These are phyloP conservation scores for Bovichtus variegatus DNA, from an alignment of 2,797 vertebrate genomes.

Conservation along the genomic window DNA sequence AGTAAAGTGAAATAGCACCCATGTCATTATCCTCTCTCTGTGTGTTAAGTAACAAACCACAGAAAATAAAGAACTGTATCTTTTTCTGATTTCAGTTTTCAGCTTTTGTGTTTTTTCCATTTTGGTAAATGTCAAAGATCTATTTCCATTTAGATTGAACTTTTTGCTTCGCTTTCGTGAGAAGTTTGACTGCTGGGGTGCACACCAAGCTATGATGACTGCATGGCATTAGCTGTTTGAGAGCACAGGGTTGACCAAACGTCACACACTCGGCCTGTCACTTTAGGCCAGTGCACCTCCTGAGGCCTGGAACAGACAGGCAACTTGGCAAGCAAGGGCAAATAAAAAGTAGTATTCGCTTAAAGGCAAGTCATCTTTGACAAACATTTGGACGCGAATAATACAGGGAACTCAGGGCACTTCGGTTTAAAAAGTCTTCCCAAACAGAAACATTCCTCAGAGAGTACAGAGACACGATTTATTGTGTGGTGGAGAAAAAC, in stretches of 20 bases:
- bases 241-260: slow-evolving; percentile 24
- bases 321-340: slow-evolving; percentile 27
- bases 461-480: slow-evolving; percentile 13
- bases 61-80: slow-evolving; percentile 19
- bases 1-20: slow-evolving; percentile 42
- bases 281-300: slow-evolving; percentile 49
- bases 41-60: slow-evolving; percentile 17
- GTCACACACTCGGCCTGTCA: slow-evolving; percentile 27
- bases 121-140: slow-evolving; percentile 67
- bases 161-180: slow-evolving; percentile 31
- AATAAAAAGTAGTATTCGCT: slow-evolving; percentile 41
- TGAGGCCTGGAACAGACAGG: slow-evolving; percentile 30
- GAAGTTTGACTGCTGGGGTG: slow-evolving; percentile 10
- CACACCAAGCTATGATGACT: slow-evolving; percentile 21
- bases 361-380: slow-evolving; percentile 27
- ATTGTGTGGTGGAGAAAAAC: not conserved
- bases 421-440: slow-evolving; percentile 1
- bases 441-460: not conserved
- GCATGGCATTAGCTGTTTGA: slow-evolving; percentile 39
- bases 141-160: slow-evolving; percentile 71
- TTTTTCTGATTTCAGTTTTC: slow-evolving; percentile 28
- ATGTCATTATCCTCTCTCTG: slow-evolving; percentile 55
- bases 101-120: slow-evolving; percentile 31
- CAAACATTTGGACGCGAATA: slow-evolving; percentile 10
- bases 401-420: slow-evolving; percentile 5